These are phyloP conservation scores for Chelonia mydas DNA, from an alignment of 2,797 vertebrate genomes.

Conservation along the genomic window DNA sequence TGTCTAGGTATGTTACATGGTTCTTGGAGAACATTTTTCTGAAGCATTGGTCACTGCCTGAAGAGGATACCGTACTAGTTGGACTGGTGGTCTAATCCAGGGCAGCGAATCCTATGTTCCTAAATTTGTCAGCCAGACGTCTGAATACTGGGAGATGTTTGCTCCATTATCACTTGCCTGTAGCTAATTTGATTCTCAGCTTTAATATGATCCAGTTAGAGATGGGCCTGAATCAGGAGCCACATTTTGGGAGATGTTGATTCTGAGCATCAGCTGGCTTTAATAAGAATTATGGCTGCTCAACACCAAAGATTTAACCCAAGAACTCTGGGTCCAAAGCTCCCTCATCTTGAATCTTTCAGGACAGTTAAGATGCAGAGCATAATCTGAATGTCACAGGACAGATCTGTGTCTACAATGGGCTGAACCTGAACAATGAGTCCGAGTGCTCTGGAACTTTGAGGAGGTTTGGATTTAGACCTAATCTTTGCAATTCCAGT, in stretches of 20 bases:
- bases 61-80: accelerated
- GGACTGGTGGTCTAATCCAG: not conserved
- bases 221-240: not conserved
- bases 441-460: not conserved
- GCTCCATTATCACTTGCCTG: not conserved
- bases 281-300: not conserved
- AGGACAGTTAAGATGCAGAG: not conserved
- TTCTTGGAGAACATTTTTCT: not conserved
- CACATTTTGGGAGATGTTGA: not conserved
- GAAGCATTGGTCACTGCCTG: accelerated
- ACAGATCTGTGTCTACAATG: not conserved
- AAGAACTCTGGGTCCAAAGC: not conserved
- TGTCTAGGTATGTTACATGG: accelerated
- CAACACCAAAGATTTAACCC: not conserved
- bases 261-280: not conserved
- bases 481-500: not conserved
- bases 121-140: not conserved
- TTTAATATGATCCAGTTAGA: not conserved
- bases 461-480: not conserved
- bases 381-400: not conserved
- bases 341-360: not conserved
- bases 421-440: not conserved
- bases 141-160: not conserved
- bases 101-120: not conserved
- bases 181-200: slow-evolving; percentile 25